Evolutionary conservation across 37 sponge, comb jelly and placozoan genomes (phyloP), one percentile per base, ranked within the genome.

Genomic region (Cladorhizidae sp.): DNA sequence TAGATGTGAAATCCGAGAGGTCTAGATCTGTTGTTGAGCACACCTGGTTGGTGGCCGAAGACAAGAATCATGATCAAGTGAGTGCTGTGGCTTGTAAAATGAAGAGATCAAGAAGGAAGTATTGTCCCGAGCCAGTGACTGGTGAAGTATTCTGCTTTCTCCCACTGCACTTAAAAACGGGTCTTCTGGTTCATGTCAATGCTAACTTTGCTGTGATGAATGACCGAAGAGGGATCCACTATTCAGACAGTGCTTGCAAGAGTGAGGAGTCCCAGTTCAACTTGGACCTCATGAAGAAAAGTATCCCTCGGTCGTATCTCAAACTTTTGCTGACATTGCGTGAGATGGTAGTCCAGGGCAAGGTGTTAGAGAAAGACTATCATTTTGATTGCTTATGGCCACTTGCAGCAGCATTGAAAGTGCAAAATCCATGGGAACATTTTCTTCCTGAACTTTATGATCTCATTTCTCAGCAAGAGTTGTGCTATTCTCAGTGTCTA

Each of bases 161-260:
- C 0, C 88, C 87, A 37, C 50, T 87, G 3, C 45, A 75, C 28
- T 33, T 39, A n/a, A 43, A 63, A 25, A 84, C 92, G 25, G 92
- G 92, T 25, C 78, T 91, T 15, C 92, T 88, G 0, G 88, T 91
- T 7, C 92, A 91, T 74, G 76, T 91, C 20, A 87, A 74, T 69
- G 43, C 74, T 55, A 84, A 82, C 63, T 87, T 91, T 91, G 83
- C 92, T 42, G 92, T 91, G 3, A 54, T 72, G 1, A 81, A 58
- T 29, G 78, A 91, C 63, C 72, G 92, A 1, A 70, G 92, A 72
- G 91, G 88, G 39, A 78, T 91, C n/a, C 86, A 83, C 83, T 74
- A 74, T 23, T 41, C 84, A 23, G 67, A 71, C 43, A 49, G 57
- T 40, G n/a, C 52, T 22, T 17, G 2, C 9, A 20, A 43, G 39